Evolutionary conservation across 2,888 invertebrate genomes (phyloP).

Genomic region (Archaeoteleia sp.): DNA sequence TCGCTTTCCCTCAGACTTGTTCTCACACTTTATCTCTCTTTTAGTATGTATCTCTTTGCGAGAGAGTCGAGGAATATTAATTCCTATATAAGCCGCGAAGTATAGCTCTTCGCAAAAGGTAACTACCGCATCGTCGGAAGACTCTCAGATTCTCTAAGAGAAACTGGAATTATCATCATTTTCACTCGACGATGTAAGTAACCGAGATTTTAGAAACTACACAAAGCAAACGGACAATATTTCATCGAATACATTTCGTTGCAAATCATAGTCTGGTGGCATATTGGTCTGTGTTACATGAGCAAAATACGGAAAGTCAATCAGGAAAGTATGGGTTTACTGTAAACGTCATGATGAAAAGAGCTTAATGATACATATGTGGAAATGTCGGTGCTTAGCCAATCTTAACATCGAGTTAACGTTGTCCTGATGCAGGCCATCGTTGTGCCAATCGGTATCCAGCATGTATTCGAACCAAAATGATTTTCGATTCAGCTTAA

Average conservation of each 20-base stretch:
- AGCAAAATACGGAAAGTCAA: constrained; percentile 11
- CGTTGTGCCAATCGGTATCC: too few species aligned
- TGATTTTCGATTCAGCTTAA: too few species aligned
- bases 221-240: constrained; percentile 37
- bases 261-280: constrained; percentile 27
- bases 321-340: neutral
- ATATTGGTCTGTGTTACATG: constrained; percentile 40
- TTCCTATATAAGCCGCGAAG: constrained; percentile 51
- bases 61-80: constrained; percentile 50
- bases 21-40: constrained; percentile 29
- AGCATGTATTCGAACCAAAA: too few species aligned
- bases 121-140: constrained; percentile 22
- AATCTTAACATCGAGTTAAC: too few species aligned
- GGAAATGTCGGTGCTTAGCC: too few species aligned
- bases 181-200: constrained; percentile 36
- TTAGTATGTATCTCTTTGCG: constrained; percentile 44
- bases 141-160: constrained; percentile 19
- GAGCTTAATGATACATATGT: too few species aligned
- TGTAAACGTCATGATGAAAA: too few species aligned
- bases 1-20: constrained; percentile 8
- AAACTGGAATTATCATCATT: constrained; percentile 41
- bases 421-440: too few species aligned
- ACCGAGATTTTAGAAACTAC: constrained; percentile 45
- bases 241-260: constrained; percentile 12
- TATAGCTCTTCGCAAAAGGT: constrained; percentile 46